Base-by-base conservation (phyloP, 2,797 vertebrate genomes). In the Pipistrellus pygmaeus region DNA sequence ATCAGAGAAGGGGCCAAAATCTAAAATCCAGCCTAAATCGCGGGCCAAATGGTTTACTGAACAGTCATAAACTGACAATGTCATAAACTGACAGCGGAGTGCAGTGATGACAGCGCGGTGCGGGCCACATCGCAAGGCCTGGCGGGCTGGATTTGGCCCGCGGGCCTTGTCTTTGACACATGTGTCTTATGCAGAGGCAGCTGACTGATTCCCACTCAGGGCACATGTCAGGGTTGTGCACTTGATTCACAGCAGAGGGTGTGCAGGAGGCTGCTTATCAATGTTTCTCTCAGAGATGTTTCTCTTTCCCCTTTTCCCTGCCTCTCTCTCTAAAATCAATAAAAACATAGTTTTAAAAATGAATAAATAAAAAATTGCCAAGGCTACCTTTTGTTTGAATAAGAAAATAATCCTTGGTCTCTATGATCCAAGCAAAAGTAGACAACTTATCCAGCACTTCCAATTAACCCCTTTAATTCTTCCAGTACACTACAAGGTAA, bases 151-250 rank as follows among this genome's bases (percentile, higher is more conserved):
- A n/a, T n/a, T n/a, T n/a, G n/a, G n/a, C n/a, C n/a, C n/a, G n/a
- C n/a, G n/a, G n/a, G n/a, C n/a, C n/a, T n/a, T n/a, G n/a, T n/a
- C n/a, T n/a, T n/a, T n/a, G n/a, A n/a, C n/a, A n/a, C n/a, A n/a
- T n/a, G n/a, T 8, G 15, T 32, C 8, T 0, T n/a, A 20, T 32
- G 64, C n/a, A 66, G n/a, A 66, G n/a, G 15, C 18, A 8, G 0
- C 64, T 66, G n/a, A n/a, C 20, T 66, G 17, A 32, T 32, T 66
- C 17, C n/a, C 8, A 32, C n/a, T 32, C n/a, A 66, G 64, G 17
- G 64, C n/a, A 32, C 64, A 32, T 32, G 17, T n/a, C 64, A 18
- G 15, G n/a, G n/a, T 9, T 66, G 30, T 8, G 4, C n/a, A 32
- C 0, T 66, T 1, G 8, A 32, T 66, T 32, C 64, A 8, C 64